These are phyloP conservation scores for Toxonevra muliebris DNA, from an alignment of 2,888 invertebrate genomes.

Conservation along the genomic window DNA sequence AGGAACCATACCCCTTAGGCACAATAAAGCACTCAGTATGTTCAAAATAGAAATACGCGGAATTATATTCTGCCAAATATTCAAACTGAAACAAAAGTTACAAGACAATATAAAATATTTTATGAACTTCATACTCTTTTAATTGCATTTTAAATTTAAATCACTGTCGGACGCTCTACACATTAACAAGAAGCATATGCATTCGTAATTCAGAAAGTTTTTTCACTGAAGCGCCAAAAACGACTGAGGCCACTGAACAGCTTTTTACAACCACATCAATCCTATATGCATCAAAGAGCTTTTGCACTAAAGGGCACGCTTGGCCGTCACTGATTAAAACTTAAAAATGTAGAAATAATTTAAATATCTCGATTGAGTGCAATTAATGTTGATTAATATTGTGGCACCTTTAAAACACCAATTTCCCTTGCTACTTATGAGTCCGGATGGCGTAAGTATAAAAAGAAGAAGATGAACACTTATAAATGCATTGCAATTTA, in stretches of 20 bases:
- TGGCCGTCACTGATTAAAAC: neutral
- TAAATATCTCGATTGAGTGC: neutral
- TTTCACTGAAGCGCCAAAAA: neutral
- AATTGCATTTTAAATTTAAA: too few relatives aligned
- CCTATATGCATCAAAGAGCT: neutral
- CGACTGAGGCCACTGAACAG: neutral
- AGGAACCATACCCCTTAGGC: too few relatives aligned
- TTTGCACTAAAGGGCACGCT: neutral
- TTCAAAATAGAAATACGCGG: too few relatives aligned
- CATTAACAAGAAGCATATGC: conserved; percentile 7
- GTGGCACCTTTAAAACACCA: neutral
- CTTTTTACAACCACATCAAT: neutral
- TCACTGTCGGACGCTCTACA: too few relatives aligned
- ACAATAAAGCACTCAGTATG: too few relatives aligned
- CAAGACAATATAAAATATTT: too few relatives aligned
- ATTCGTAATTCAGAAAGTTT: neutral
- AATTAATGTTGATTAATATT: neutral
- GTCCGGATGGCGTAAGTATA: too few relatives aligned
- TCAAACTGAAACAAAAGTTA: too few relatives aligned
- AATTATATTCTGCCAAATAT: too few relatives aligned
- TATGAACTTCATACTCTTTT: too few relatives aligned
- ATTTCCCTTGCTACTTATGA: too few relatives aligned
- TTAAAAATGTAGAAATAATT: neutral
- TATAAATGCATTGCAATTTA: conserved; percentile 22
- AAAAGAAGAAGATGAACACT: too few relatives aligned